Evolutionary conservation across 2,113 vertebrate genomes (phyloP).

Genomic region (Paraplagusia blochii): DNA sequence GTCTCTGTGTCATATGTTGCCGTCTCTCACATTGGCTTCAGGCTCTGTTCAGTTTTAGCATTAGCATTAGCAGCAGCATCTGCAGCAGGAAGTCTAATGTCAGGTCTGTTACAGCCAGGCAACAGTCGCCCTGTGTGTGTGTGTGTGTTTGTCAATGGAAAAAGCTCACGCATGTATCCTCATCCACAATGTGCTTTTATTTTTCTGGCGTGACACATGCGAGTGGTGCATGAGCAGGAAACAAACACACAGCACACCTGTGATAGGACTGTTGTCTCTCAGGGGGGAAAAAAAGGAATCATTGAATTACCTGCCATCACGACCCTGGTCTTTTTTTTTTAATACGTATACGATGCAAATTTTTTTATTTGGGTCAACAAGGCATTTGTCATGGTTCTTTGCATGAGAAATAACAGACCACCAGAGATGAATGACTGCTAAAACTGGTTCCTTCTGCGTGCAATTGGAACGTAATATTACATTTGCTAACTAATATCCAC

Average conservation of each 20-base stretch:
- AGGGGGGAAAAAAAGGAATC: conserved; percentile 21
- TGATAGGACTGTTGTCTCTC: conserved; percentile 69
- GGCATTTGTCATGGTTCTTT: conserved; percentile 60
- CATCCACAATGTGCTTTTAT: conserved; percentile 25
- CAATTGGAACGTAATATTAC: no score
- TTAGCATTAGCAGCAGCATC: conserved; percentile 77
- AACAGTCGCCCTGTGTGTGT: conserved; percentile 50
- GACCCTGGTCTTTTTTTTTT: conserved; percentile 40
- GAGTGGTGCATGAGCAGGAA: not conserved
- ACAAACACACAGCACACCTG: conserved; percentile 16
- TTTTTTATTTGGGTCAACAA: conserved; percentile 48
- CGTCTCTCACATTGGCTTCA: conserved; percentile 42
- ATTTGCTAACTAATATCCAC: no score
- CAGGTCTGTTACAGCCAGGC: conserved; percentile 71
- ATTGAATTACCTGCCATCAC: conserved; percentile 58
- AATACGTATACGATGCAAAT: not conserved
- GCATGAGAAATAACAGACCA: no score
- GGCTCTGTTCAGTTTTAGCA: conserved; percentile 39
- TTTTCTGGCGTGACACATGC: conserved; percentile 35
- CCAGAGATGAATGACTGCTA: not conserved
- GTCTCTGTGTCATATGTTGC: conserved; percentile 53
- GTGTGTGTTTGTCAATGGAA: conserved; percentile 8
- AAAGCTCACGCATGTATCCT: conserved; percentile 5
- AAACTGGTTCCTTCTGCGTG: not conserved
- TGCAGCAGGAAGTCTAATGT: conserved; percentile 76